Conservation (phyloP, 1,140 invertebrate species). For the Tetragonula clypearis region DNA sequence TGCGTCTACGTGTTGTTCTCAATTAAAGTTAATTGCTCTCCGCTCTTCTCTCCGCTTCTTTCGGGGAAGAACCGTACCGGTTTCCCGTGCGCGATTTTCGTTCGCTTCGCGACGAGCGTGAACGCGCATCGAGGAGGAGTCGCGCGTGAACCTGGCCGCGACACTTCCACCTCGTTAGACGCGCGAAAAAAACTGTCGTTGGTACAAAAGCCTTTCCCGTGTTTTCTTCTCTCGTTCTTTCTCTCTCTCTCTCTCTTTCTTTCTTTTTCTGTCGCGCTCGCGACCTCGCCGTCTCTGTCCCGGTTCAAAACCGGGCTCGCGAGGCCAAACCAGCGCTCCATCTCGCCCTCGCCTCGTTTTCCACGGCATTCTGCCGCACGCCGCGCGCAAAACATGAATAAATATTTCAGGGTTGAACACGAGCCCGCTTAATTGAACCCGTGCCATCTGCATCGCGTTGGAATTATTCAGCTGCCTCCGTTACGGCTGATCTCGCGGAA, state of each 20-base stretch:
- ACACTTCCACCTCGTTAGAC: slow-evolving; percentile 60
- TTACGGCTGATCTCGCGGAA: neutral
- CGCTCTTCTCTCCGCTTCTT: slow-evolving; percentile 4
- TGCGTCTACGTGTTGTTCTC: slow-evolving; percentile 20
- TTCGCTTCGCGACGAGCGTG: slow-evolving; percentile 22
- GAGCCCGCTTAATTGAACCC: slow-evolving; percentile 22
- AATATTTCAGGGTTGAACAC: slow-evolving; percentile 12
- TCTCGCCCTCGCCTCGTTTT: neutral
- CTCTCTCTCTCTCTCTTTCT: neutral
- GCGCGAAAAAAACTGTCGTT: neutral
- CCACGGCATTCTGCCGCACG: neutral
- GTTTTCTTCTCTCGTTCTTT: neutral
- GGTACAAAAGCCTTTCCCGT: slow-evolving; percentile 26
- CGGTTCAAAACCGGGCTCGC: neutral
- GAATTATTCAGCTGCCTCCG: slow-evolving; percentile 16
- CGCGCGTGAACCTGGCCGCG: slow-evolving; percentile 50
- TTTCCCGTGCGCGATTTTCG: slow-evolving; percentile 23
- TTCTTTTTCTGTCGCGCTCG: neutral
- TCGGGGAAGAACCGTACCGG: neutral
- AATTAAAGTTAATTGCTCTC: slow-evolving; percentile 57
- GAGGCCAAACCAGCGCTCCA: no score
- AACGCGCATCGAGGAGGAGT: slow-evolving; percentile 44
- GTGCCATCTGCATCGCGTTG: neutral
- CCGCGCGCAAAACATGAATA: slow-evolving; percentile 13
- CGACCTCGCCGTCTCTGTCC: neutral